Base-by-base conservation (phyloP, 2,888 invertebrate genomes). In the Teleiodes luculella region DNA sequence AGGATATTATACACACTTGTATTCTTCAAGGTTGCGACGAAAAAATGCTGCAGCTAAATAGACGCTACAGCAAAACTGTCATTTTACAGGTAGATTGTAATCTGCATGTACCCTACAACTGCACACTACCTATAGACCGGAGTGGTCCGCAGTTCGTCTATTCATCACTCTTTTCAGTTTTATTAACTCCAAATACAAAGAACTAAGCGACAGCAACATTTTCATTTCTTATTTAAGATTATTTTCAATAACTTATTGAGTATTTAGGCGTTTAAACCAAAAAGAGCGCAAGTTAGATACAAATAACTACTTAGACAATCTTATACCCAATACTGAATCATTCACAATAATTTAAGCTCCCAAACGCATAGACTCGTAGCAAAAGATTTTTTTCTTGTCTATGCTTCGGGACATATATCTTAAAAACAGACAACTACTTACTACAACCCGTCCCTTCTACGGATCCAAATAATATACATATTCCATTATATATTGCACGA, bases 281-380 rank as follows among this genome's bases (percentile, higher is more conserved):
- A 75, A 76, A 70, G 70, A 76, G 71, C 77, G 75, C 64, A 65
- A 62, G 55, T 65, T 71, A 72, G 68, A 75, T 73, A 76, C 74
- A 78, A 74, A 74, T 67, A 70, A 62, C 74, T 74, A 76, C 72
- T 61, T 64, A 57, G 66, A 63, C 66, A 65, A 65, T 65, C 63
- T 59, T 63, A 62, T 72, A 68, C 51, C 51, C 39, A 41, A 71
- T 78, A 78, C 75, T 39, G 80, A 77, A 77, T 83, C 83, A 83
- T 83, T 78, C 80, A 73, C 72, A 70, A 70, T 73, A 70, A 72
- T 73, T 76, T 61, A 71, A 70, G 74, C 72, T 67, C 73, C 72
- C 77, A 67, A 66, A 72, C 59, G 72, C 78, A 80, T 77, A 81
- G 73, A 67, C 62, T 53, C 35, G 33, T 46, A 50, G 18, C 43